These are phyloP conservation scores for Himalopsyche tibetana DNA, from an alignment of 2,888 invertebrate species.

Conservation along the genomic window DNA sequence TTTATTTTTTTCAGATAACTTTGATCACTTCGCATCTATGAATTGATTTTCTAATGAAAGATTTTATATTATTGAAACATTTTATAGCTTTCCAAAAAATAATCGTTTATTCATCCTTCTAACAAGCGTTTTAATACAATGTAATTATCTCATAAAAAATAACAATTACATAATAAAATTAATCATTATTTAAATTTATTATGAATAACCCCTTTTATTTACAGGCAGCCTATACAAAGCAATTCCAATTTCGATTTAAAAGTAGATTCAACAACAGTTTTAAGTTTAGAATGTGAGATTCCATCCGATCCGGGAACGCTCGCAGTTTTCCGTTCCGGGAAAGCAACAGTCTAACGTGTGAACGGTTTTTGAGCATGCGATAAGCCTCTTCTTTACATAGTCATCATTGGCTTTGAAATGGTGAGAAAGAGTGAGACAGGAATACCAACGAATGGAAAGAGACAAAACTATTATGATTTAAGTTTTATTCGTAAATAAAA, in stretches of 20 bases:
- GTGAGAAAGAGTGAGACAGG: slow-evolving; percentile 36
- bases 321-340: slow-evolving; percentile 49
- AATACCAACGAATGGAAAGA: background rate
- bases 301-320: slow-evolving; percentile 47
- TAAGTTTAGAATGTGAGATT: slow-evolving; percentile 58
- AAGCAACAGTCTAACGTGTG: slow-evolving; percentile 61
- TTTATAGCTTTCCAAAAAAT: too few species aligned
- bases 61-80: too few species aligned
- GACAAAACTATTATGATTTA: slow-evolving; percentile 26
- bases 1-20: too few species aligned
- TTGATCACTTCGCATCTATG: too few species aligned
- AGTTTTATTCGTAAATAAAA: slow-evolving; percentile 31
- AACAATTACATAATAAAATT: background rate
- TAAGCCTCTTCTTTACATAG: slow-evolving; percentile 63
- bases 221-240: slow-evolving; percentile 58
- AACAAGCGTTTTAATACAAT: too few species aligned
- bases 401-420: slow-evolving; percentile 56
- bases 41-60: too few species aligned
- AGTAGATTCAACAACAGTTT: slow-evolving; percentile 64
- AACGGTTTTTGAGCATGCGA: slow-evolving; percentile 63
- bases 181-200: background rate
- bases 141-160: too few species aligned
- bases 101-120: too few species aligned
- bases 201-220: slow-evolving; percentile 4
- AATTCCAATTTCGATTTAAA: slow-evolving; percentile 65